Conservation (phyloP, 2,888 invertebrate species). For the Hydropsyche betteni region DNA sequence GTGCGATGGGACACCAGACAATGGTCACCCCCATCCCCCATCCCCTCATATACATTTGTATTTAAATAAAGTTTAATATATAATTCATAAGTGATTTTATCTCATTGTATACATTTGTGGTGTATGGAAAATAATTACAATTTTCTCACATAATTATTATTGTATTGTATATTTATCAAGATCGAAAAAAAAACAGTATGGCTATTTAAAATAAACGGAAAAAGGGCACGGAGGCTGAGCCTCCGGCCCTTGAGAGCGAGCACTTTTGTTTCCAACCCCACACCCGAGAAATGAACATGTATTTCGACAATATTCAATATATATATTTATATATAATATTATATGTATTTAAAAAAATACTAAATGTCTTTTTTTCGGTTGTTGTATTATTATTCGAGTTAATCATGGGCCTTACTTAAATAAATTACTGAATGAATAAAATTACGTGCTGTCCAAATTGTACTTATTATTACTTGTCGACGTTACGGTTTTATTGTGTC, state of each 20-base stretch:
- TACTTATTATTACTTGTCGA: constrained; percentile 53
- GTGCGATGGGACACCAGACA: constrained; percentile 25
- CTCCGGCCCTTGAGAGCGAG: constrained; percentile 50
- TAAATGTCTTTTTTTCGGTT: constrained; percentile 55
- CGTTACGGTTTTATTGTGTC: constrained; percentile 54
- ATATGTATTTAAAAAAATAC: constrained; percentile 51
- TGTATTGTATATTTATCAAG: constrained; percentile 52
- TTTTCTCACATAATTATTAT: constrained; percentile 55
- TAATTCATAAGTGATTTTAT: constrained; percentile 51
- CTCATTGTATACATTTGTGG: constrained; percentile 51
- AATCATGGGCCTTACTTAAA: constrained; percentile 64
- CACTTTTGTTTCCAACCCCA: constrained; percentile 43
- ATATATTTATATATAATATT: constrained; percentile 39
- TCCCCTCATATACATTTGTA: not conserved
- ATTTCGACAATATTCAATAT: constrained; percentile 52
- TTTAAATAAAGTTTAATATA: not conserved
- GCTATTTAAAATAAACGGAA: constrained; percentile 57
- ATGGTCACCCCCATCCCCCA: constrained; percentile 23
- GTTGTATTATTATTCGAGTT: constrained; percentile 57
- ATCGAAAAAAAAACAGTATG: constrained; percentile 56
- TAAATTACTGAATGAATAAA: constrained; percentile 55
- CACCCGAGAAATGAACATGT: constrained; percentile 49
- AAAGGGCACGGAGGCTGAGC: constrained; percentile 49
- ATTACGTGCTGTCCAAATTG: constrained; percentile 63
- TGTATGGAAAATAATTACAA: constrained; percentile 55